Base-by-base conservation (phyloP, 2,888 invertebrate genomes). In the Entomobrya multifasciata region DNA sequence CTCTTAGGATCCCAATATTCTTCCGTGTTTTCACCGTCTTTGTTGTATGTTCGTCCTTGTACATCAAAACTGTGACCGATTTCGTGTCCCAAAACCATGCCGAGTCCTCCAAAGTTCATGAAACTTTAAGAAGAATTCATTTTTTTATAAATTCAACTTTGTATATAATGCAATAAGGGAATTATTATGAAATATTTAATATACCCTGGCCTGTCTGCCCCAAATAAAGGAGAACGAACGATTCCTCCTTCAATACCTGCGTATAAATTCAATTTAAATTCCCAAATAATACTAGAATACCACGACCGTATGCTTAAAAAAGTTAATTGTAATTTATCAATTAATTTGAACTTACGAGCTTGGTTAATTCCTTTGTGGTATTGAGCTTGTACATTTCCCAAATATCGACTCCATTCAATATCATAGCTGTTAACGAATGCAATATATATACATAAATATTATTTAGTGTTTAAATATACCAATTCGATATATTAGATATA, bases 1-100 rank as follows among this genome's bases (percentile, higher is more conserved):
- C n/a, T n/a, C n/a, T n/a, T n/a, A n/a, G n/a, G n/a, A 36, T 86
- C 86, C 86, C 86, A 86, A 8, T 30, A 81, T 30, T 86, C 86
- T 10, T 36, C 47, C 17, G 17, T 36, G 15, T 44, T 52, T 25
- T 60, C 67, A 41, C 80, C 86, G 17, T 86, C 27, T 30, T 86
- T 86, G 49, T 80, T 80, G 22, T 36, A 86, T 52, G 13, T 30
- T 25, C 86, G 74, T 0, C 86, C 86, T 86, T 47, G 6, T 13
- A 22, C 30, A 20, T 86, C 86, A n/a, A 86, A 86, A n/a, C 44
- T 41, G 17, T 86, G 86, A 6, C 86, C 86, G 11, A 86, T 74
- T 67, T 86, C 86, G n/a, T 86, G 86, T 0, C 76, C 81, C 5
- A 86, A 6, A 0, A 81, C 30, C 70, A 70, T 77, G 3, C 81